Evolutionary conservation across 2,113 vertebrate species (phyloP), one percentile per base, ranked within the genome.

Genomic region (Pygoscelis adeliae): DNA sequence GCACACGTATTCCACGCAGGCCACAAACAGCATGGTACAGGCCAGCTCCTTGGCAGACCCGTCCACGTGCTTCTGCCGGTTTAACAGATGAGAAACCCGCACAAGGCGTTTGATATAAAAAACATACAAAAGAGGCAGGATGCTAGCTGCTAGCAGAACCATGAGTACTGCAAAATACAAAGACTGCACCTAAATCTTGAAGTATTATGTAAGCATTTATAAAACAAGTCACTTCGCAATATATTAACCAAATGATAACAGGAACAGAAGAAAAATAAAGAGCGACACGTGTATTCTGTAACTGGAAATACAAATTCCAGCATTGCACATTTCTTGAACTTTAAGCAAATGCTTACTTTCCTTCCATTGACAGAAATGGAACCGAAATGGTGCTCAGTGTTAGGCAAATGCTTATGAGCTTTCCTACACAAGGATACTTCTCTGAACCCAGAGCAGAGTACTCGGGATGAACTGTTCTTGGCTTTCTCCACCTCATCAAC

Each of bases 1-100:
- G 25, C 15, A n/a, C 40, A 4, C 11, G 0, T 3, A 3, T 10
- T 44, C 44, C 44, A 2, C 3, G 0, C 42, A 9, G 42, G 26
- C 59, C 50, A 44, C 55, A 25, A 49, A 12, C 53, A 20, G 65
- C 63, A 30, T 0, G 2, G 4, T 3, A 3, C 0, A 3, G 46
- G 29, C 67, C 80, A 34, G 27, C 38, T 74, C 61, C 52, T 49
- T 5, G 38, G 73, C 55, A 30, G 2, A 2, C 11, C 23, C 16
- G 34, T 6, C 65, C 70, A 1, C 1, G 0, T 9, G 21, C 61
- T 58, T 46, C 81, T 25, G 49, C 10, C 5, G 12, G 14, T 5
- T 29, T 20, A 50, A n/a, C 25, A 3, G 46, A 13, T 2, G 46
- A 55, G 73, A 67, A 74, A 55, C 47, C 10, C 3, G 6, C n/a